Evolutionary conservation across 2,113 vertebrate genomes (phyloP).

Genomic region (Ciconia maguari): DNA sequence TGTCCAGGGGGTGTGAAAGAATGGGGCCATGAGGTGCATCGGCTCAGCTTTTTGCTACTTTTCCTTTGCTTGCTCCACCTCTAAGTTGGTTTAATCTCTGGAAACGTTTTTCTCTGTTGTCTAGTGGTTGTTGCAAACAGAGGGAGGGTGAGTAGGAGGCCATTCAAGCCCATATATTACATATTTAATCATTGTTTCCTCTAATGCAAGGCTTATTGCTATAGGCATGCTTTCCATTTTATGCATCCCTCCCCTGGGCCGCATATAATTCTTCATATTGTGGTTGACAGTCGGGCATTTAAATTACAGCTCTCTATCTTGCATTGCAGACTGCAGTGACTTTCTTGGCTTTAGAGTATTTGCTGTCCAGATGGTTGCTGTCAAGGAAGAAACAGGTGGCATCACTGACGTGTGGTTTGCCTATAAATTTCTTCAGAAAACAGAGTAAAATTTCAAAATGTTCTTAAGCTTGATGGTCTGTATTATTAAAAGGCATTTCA

Average conservation of each 20-base stretch:
- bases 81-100: background rate
- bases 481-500: background rate
- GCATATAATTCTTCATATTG: background rate
- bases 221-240: background rate
- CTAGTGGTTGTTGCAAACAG: background rate
- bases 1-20: background rate
- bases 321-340: background rate
- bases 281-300: background rate
- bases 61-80: background rate
- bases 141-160: background rate
- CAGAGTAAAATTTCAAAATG: background rate
- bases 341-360: background rate
- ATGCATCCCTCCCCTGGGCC: background rate
- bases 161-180: background rate
- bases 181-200: background rate
- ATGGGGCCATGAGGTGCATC: background rate
- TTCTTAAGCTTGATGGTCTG: background rate
- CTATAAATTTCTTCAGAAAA: constrained; percentile 5
- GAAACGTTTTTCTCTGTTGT: background rate
- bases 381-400: constrained; percentile 38
- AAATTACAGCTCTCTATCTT: background rate
- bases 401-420: background rate
- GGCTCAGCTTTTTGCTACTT: background rate
- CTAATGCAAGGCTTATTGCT: constrained; percentile 11
- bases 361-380: constrained; percentile 2